phyloP scores from a whole-genome alignment of 2,888 invertebrate species.

The Drosophila nr. perissopoda region DNA sequence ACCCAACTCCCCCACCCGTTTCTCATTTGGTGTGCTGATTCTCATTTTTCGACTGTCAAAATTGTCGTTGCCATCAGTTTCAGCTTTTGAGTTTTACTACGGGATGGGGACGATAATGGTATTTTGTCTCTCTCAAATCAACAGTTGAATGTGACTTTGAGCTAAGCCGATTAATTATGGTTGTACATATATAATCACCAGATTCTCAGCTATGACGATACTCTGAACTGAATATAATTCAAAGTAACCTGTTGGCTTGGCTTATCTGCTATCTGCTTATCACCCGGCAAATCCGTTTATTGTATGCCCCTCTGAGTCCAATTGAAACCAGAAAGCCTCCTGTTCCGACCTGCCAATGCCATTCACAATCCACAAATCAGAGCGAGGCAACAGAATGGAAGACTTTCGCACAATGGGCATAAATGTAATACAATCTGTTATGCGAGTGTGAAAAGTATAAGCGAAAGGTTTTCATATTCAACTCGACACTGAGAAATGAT shows the following conservation, averaged over 20 bases:
- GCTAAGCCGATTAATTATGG: constrained; percentile 11
- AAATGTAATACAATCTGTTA: constrained; percentile 52
- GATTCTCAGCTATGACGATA: not conserved
- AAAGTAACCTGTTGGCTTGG: constrained; percentile 30
- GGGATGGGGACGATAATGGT: not conserved
- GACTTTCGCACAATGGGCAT: constrained; percentile 24
- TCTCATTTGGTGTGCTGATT: not conserved
- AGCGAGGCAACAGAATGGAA: constrained; percentile 22
- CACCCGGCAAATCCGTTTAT: constrained; percentile 26
- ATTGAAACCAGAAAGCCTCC: constrained; percentile 13
- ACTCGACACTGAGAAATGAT: constrained; percentile 66
- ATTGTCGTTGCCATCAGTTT: not conserved
- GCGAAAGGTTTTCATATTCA: constrained; percentile 59
- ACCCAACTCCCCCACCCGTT: constrained; percentile 1
- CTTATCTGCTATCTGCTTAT: constrained; percentile 10
- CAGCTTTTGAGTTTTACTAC: not conserved
- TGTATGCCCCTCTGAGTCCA: constrained; percentile 12
- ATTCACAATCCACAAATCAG: constrained; percentile 7
- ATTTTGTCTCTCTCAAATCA: not conserved
- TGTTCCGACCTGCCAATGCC: constrained; percentile 10
- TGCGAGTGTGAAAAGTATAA: constrained; percentile 38
- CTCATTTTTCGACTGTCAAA: not conserved
- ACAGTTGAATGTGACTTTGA: not conserved
- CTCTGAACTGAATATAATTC: not conserved
- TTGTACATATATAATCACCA: not conserved